phyloP scores from a whole-genome alignment of 2,888 invertebrate genomes.

The Altica lythri region DNA sequence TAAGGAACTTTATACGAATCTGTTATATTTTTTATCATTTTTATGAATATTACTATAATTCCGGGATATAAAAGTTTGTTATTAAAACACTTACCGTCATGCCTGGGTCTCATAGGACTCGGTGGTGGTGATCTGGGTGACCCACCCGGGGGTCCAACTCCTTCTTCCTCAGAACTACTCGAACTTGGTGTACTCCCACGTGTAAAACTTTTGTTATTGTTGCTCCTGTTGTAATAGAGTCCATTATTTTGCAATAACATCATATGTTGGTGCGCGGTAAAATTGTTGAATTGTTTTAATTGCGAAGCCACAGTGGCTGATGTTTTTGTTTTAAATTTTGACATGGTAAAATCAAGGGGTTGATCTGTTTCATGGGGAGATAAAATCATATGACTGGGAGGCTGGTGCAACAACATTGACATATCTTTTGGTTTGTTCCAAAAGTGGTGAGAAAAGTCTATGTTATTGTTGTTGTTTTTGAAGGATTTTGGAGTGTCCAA shows the following conservation, averaged over 20 bases:
- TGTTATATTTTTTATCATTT: no score
- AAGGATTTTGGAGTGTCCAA: conserved; percentile 54
- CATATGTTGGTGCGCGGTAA: conserved; percentile 53
- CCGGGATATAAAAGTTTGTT: background rate
- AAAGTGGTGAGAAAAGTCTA: conserved; percentile 55
- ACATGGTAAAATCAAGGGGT: conserved; percentile 77
- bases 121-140: conserved; percentile 54
- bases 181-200: conserved; percentile 53
- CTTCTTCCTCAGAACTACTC: conserved; percentile 58
- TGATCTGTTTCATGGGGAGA: conserved; percentile 63
- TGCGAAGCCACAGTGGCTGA: conserved; percentile 52
- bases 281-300: conserved; percentile 52
- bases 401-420: conserved; percentile 67
- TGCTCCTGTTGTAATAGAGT: conserved; percentile 53
- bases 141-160: conserved; percentile 55
- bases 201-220: conserved; percentile 50
- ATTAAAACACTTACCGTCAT: conserved; percentile 53
- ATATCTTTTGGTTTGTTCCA: conserved; percentile 54
- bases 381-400: conserved; percentile 58
- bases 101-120: conserved; percentile 53
- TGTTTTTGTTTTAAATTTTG: conserved; percentile 59
- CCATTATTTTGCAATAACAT: conserved; percentile 56
- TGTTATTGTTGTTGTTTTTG: conserved; percentile 59
- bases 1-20: no score
- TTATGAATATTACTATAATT: no score